Percentiles rank a stretch among this genome's conserved stretches.
phyloP scores from a whole-genome alignment of 2,888 invertebrate genomes.

The Eudemis profundana region DNA sequence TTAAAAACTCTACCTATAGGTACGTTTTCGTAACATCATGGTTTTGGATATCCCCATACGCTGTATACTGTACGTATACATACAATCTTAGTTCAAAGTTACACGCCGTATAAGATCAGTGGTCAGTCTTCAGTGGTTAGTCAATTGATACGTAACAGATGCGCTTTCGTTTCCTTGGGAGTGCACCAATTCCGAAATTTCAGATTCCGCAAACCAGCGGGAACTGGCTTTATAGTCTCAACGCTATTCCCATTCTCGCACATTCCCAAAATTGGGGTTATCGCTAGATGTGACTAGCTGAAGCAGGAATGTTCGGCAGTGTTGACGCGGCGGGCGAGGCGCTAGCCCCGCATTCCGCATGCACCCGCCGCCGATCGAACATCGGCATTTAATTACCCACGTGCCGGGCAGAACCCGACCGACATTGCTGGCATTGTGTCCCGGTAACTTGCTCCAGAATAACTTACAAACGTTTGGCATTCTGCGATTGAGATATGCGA shows the following conservation, averaged over 20 bases:
- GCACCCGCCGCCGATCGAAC: constrained; percentile 60
- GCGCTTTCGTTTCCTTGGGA: too few species aligned
- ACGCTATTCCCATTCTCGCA: not conserved
- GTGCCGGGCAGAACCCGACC: constrained; percentile 67
- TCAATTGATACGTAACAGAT: too few species aligned
- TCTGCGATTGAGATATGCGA: constrained; percentile 51
- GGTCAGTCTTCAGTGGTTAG: too few species aligned
- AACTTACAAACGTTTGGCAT: constrained; percentile 66
- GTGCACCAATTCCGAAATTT: too few species aligned
- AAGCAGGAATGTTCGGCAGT: constrained; percentile 65
- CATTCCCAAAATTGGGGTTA: constrained; percentile 9
- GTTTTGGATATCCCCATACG: too few species aligned
- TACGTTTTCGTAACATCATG: too few species aligned
- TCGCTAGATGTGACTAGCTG: constrained; percentile 48
- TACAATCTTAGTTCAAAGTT: too few species aligned
- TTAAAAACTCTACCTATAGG: too few species aligned
- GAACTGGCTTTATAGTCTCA: not conserved
- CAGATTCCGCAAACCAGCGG: not conserved
- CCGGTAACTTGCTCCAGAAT: constrained; percentile 66
- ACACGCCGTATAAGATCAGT: too few species aligned
- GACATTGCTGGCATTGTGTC: constrained; percentile 73
- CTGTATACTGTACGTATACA: too few species aligned
- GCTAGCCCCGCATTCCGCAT: constrained; percentile 56
- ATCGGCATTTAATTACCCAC: constrained; percentile 84
- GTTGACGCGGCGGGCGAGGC: constrained; percentile 54